These are phyloP conservation scores for Stenoptilia bipunctidactyla DNA, from an alignment of 2,888 invertebrate genomes.

Conservation along the genomic window DNA sequence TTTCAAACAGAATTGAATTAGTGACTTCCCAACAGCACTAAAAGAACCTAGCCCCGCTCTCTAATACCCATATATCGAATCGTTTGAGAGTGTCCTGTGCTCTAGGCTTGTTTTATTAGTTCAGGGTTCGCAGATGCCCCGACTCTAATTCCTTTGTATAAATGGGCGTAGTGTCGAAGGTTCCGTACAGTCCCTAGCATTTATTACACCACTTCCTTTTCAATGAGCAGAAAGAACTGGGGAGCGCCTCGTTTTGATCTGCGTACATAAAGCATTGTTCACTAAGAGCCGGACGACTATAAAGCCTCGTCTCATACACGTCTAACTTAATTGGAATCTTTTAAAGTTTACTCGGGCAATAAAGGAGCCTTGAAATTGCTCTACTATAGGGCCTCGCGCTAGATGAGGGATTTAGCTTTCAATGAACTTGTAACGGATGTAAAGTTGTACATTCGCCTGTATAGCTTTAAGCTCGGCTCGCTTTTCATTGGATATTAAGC, in stretches of 20 bases:
- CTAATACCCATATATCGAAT: too few relatives aligned
- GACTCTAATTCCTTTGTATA: conserved; percentile 44
- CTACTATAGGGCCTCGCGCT: conserved; percentile 14
- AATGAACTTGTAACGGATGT: conserved; percentile 1
- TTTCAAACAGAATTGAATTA: too few relatives aligned
- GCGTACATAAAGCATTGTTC: conserved; percentile 33
- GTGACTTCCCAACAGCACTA: too few relatives aligned
- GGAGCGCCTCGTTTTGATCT: not conserved
- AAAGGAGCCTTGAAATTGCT: conserved; percentile 33
- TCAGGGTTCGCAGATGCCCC: conserved; percentile 26
- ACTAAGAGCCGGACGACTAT: conserved; percentile 35
- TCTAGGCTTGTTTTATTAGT: conserved; percentile 25
- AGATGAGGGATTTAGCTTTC: conserved; percentile 1
- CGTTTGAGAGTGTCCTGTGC: too few relatives aligned
- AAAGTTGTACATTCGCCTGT: not conserved
- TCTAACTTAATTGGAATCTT: conserved; percentile 61
- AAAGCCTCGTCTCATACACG: conserved; percentile 28
- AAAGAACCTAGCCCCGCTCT: too few relatives aligned
- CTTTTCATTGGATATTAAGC: not conserved
- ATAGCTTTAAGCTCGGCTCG: not conserved
- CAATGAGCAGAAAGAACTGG: not conserved
- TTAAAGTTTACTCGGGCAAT: conserved; percentile 61
- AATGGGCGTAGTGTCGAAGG: conserved; percentile 29
- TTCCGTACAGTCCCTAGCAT: conserved; percentile 7
- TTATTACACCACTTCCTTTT: too few relatives aligned